phyloP scores from a whole-genome alignment of 53 echinoderm and acorn worm species.

The Mesocentrotus franciscanus region DNA sequence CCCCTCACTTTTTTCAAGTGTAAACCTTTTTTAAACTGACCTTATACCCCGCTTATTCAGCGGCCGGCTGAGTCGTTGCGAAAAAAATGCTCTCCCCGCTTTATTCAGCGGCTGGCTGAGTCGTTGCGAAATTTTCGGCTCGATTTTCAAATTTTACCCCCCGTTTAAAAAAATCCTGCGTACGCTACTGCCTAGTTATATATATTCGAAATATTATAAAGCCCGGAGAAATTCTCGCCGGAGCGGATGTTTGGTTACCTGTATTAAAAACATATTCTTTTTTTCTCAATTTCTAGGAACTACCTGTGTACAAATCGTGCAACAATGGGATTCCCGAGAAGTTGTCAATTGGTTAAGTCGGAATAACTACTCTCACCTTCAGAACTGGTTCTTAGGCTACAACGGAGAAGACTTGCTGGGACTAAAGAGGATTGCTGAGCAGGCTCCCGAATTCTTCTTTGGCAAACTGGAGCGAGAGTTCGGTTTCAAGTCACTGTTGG shows the following conservation, averaged over 20 bases:
- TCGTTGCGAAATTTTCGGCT: no score
- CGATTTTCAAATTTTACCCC: no score
- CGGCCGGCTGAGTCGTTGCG: no score
- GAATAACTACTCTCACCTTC: constrained; percentile 46
- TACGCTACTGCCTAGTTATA: no score
- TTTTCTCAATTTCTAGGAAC: background rate
- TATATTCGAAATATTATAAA: no score
- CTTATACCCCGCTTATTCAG: no score
- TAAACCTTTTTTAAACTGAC: no score
- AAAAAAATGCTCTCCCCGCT: no score
- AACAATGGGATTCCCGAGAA: constrained; percentile 56
- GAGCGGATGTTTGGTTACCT: background rate
- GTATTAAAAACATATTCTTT: background rate
- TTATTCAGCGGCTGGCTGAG: no score
- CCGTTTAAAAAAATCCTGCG: no score
- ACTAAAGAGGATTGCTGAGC: constrained; percentile 64
- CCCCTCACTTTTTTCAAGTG: no score
- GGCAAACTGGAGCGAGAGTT: constrained; percentile 67
- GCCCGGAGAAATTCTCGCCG: no score
- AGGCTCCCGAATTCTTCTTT: constrained; percentile 85
- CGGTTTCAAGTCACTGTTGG: constrained; percentile 70
- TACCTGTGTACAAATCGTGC: background rate
- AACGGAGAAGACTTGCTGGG: constrained; percentile 71
- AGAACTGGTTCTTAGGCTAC: constrained; percentile 69
- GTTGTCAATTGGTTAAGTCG: constrained; percentile 69